These are phyloP conservation scores for Thymelicus acteon DNA, from an alignment of 2,888 invertebrate genomes.

Conservation along the genomic window DNA sequence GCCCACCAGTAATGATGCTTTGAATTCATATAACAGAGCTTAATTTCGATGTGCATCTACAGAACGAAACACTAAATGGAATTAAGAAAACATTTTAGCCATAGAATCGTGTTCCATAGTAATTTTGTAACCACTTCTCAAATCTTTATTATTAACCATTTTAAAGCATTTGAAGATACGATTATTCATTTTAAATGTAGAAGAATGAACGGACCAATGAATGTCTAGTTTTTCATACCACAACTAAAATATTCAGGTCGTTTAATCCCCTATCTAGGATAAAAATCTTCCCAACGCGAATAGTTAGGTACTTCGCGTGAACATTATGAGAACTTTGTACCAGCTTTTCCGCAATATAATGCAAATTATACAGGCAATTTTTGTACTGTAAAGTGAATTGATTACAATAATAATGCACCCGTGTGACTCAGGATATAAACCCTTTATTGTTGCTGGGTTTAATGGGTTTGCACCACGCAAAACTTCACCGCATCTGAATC, in stretches of 20 bases:
- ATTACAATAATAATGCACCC: constrained; percentile 33
- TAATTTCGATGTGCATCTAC: constrained; percentile 10
- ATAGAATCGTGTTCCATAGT: background rate
- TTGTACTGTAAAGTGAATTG: constrained; percentile 29
- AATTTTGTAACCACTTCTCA: background rate
- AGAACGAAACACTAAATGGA: constrained; percentile 2
- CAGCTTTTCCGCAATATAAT: constrained; percentile 26
- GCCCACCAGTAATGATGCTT: constrained; percentile 5
- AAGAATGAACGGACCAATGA: no score
- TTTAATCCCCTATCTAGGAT: constrained; percentile 10
- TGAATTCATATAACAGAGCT: constrained; percentile 10
- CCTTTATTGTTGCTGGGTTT: constrained; percentile 19
- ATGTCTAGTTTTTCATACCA: no score
- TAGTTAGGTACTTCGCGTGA: constrained; percentile 19
- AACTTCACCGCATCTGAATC: constrained; percentile 19
- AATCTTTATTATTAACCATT: background rate
- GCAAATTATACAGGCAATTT: constrained; percentile 32
- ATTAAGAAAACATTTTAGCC: background rate
- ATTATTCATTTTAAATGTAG: background rate
- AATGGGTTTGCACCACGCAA: constrained; percentile 32
- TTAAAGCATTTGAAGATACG: no score
- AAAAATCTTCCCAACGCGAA: constrained; percentile 24
- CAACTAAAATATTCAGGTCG: constrained; percentile 10
- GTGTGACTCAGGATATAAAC: constrained; percentile 29
- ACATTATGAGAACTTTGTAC: constrained; percentile 22